Conservation (phyloP, 2,113 vertebrate genomes). For the Podarcis raffonei region DNA sequence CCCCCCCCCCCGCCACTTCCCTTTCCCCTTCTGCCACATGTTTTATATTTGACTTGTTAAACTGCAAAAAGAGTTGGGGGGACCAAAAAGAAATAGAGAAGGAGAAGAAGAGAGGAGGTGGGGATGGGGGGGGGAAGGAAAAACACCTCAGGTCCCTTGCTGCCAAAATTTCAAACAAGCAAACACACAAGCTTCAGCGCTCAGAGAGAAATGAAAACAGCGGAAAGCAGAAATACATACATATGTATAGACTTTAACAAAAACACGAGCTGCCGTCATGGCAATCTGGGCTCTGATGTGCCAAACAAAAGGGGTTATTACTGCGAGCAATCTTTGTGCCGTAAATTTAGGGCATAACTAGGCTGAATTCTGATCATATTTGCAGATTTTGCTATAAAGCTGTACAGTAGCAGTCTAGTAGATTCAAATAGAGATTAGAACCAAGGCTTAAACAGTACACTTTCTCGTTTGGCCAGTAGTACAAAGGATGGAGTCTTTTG, state of each 20-base stretch:
- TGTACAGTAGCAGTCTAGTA: constrained; percentile 17
- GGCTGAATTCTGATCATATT: constrained; percentile 43
- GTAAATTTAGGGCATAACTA: constrained; percentile 55
- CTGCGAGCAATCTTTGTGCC: constrained; percentile 51
- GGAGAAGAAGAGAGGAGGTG: neutral
- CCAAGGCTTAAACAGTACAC: neutral
- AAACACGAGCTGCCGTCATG: constrained; percentile 48
- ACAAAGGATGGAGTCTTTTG: neutral
- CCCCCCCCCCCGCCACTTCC: constrained; percentile 4
- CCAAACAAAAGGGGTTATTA: constrained; percentile 61
- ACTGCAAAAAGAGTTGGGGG: constrained; percentile 69
- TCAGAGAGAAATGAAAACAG: constrained; percentile 67
- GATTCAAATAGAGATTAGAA: constrained; percentile 30
- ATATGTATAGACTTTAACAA: constrained; percentile 63
- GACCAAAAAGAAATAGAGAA: constrained; percentile 50
- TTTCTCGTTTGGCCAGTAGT: neutral
- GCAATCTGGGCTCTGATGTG: constrained; percentile 57
- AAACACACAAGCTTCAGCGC: constrained; percentile 54
- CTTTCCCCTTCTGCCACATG: constrained; percentile 26
- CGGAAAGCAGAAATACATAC: constrained; percentile 57
- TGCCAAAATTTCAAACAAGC: constrained; percentile 67
- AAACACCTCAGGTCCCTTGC: constrained; percentile 61
- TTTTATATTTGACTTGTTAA: constrained; percentile 83
- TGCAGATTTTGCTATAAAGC: constrained; percentile 41
- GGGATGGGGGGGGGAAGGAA: constrained; percentile 3